Evolutionary conservation across 2,888 invertebrate genomes (phyloP).

Genomic region (Rhimphoctona megacephalus): DNA sequence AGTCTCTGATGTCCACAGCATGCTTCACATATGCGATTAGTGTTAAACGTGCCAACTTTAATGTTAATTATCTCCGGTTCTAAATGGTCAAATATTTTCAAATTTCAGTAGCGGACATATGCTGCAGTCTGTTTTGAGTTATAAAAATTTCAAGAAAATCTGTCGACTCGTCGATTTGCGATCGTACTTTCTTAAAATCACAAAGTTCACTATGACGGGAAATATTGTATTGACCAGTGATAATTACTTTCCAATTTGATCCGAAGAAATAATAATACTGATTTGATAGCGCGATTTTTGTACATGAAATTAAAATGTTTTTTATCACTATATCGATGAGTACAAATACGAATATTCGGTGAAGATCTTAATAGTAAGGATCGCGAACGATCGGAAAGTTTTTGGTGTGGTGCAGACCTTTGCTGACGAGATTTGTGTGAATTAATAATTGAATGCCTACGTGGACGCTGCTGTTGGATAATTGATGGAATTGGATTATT

Average conservation of each 20-base stretch:
- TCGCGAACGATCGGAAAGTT: not conserved
- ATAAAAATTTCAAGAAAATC: no score
- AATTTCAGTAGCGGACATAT: no score
- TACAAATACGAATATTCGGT: constrained; percentile 18
- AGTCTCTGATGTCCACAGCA: no score
- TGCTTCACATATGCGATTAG: no score
- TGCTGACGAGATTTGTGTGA: not conserved
- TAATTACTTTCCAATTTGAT: not conserved
- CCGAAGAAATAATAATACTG: not conserved
- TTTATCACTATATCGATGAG: not conserved
- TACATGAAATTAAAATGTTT: not conserved
- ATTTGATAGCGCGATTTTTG: not conserved
- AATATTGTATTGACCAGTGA: not conserved
- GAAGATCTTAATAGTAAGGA: not conserved
- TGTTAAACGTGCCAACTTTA: no score
- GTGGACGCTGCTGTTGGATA: not conserved
- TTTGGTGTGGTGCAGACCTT: constrained; percentile 7
- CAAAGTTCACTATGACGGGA: not conserved
- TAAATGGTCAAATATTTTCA: no score
- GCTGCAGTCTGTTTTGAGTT: no score
- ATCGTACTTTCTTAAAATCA: no score
- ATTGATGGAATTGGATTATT: no score
- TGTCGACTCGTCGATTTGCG: no score
- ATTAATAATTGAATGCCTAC: not conserved
- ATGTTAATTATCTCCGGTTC: no score